These are phyloP conservation scores for Aleiodes testaceus DNA, from an alignment of 2,888 invertebrate species.

Conservation along the genomic window DNA sequence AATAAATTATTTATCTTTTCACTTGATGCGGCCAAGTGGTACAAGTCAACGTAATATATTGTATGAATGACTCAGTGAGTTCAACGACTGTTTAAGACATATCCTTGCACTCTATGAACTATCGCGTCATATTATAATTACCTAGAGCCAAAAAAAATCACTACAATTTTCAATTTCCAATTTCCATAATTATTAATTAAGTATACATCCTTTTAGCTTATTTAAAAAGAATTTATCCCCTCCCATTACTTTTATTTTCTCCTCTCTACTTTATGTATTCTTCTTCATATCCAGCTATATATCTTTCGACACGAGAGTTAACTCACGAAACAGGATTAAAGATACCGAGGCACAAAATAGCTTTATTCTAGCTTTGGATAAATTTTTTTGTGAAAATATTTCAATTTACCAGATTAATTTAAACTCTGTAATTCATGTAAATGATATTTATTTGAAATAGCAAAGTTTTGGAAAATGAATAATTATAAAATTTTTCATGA, in stretches of 20 bases:
- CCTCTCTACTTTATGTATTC: background rate
- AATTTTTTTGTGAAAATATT: no score
- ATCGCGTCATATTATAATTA: no score
- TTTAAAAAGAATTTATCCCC: no score
- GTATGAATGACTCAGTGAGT: background rate
- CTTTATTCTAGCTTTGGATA: background rate
- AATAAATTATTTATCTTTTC: background rate
- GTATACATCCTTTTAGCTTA: background rate
- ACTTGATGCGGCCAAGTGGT: background rate
- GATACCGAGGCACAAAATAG: background rate
- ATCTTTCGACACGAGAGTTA: background rate
- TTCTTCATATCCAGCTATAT: background rate
- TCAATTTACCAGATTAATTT: no score
- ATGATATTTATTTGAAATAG: background rate
- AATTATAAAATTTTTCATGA: background rate
- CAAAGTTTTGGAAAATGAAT: background rate
- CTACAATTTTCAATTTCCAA: no score
- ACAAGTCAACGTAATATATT: background rate
- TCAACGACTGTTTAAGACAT: slow-evolving; percentile 18
- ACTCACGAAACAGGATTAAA: background rate
- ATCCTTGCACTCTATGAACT: slow-evolving; percentile 2
- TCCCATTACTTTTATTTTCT: background rate
- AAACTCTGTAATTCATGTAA: no score
- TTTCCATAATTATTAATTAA: no score
- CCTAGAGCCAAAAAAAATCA: no score